Evolutionary conservation across 2,797 vertebrate genomes (phyloP).

Genomic region (Lophotriccus pileatus): DNA sequence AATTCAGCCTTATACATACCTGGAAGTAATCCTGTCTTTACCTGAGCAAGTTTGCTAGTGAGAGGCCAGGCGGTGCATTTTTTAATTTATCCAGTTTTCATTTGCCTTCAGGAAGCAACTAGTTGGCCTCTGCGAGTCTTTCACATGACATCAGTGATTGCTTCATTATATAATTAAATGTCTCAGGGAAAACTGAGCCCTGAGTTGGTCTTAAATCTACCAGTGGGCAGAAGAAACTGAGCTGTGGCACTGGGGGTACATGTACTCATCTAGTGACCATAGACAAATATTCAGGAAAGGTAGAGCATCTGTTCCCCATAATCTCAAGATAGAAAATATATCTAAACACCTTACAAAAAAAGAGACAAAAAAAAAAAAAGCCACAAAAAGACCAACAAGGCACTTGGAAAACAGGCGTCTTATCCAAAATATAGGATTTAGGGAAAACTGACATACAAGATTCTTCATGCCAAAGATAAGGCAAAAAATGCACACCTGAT

Average conservation of each 20-base stretch:
- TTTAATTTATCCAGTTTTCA: background rate
- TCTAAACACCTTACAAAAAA: background rate
- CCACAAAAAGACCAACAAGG: background rate
- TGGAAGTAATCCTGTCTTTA: background rate
- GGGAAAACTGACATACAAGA: background rate
- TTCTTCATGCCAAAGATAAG: background rate
- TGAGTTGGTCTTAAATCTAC: background rate
- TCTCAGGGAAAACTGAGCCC: background rate
- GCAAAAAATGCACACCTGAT: background rate
- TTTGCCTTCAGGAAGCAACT: background rate
- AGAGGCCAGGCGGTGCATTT: background rate
- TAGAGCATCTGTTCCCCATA: background rate
- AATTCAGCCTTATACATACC: background rate
- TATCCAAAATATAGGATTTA: background rate
- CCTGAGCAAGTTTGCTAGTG: background rate
- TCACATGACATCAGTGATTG: background rate
- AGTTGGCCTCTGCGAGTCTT: background rate
- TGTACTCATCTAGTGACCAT: background rate
- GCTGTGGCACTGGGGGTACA: fast-evolving
- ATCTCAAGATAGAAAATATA: background rate
- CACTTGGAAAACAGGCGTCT: background rate
- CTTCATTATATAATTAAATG: background rate
- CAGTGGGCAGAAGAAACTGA: background rate
- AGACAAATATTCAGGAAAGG: background rate
- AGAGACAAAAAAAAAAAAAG: fast-evolving